Evolutionary conservation across 2,797 vertebrate genomes (phyloP).

Genomic region (Pelodytes ibericus): DNA sequence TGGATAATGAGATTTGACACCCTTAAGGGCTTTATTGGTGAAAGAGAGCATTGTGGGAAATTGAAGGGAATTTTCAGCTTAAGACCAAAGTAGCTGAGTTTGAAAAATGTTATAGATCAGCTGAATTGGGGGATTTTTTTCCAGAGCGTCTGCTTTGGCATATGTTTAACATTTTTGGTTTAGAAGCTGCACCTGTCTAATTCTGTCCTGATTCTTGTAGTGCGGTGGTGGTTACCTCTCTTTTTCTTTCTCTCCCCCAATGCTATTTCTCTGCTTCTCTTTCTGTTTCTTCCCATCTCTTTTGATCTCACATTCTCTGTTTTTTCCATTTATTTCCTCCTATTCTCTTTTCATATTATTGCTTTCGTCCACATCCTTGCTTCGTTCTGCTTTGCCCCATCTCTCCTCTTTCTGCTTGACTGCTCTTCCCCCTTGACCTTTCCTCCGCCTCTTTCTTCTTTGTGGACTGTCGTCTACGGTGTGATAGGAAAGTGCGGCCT

Average conservation of each 20-base stretch:
- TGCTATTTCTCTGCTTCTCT: conserved; percentile 52
- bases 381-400: background rate
- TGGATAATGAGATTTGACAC: too few species aligned
- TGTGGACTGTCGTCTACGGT: conserved; percentile 62
- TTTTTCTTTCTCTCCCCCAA: conserved; percentile 63
- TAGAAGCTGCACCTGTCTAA: conserved; percentile 20
- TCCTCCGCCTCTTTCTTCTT: conserved; percentile 63
- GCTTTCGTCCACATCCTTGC: background rate
- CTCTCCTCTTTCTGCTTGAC: too few species aligned
- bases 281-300: conserved; percentile 61
- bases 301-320: conserved; percentile 49
- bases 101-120: too few species aligned
- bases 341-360: conserved; percentile 55
- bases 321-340: background rate
- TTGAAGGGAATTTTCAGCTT: too few species aligned
- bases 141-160: too few species aligned
- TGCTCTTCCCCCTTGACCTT: conserved; percentile 57
- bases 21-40: too few species aligned
- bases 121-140: too few species aligned
- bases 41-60: too few species aligned
- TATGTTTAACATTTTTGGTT: too few species aligned
- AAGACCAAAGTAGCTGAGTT: too few species aligned
- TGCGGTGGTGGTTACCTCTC: conserved; percentile 67
- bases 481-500: conserved; percentile 93
- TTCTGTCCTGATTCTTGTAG: conserved; percentile 66